Conservation (phyloP, 1,140 invertebrate genomes). For the Planococcus citri region DNA sequence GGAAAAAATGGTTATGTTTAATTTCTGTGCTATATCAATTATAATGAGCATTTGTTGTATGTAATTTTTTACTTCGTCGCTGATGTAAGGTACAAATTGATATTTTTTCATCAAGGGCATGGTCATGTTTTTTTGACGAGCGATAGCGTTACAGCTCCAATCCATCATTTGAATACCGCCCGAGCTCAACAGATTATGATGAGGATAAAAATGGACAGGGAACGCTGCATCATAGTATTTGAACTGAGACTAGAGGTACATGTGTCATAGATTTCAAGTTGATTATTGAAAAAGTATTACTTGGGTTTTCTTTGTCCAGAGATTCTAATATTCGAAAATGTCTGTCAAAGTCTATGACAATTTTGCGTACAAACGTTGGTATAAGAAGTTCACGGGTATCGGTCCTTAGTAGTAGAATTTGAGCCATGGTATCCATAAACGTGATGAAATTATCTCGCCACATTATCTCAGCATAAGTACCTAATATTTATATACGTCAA, state of each 20-base stretch:
- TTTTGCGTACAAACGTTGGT: background rate
- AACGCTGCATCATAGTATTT: background rate
- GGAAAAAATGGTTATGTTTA: no score
- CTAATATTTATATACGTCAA: no score
- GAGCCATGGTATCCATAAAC: constrained; percentile 85
- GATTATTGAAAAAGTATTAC: background rate
- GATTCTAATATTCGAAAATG: background rate
- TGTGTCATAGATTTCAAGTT: background rate
- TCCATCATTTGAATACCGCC: background rate
- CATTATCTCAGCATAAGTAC: constrained; percentile 35
- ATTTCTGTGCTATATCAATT: no score
- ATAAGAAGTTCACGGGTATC: background rate
- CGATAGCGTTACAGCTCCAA: background rate
- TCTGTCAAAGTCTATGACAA: background rate
- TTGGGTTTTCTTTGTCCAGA: background rate
- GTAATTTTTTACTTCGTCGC: background rate
- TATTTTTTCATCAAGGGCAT: background rate
- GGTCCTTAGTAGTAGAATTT: constrained; percentile 43
- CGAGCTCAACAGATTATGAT: background rate
- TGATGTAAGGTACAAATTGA: background rate
- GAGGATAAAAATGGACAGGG: background rate
- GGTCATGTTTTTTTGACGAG: background rate
- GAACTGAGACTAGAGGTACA: no score
- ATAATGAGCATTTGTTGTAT: no score
- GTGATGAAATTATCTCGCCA: constrained; percentile 85